phyloP scores from a whole-genome alignment of 2,888 invertebrate genomes.

The Cosmopolites sordidus region DNA sequence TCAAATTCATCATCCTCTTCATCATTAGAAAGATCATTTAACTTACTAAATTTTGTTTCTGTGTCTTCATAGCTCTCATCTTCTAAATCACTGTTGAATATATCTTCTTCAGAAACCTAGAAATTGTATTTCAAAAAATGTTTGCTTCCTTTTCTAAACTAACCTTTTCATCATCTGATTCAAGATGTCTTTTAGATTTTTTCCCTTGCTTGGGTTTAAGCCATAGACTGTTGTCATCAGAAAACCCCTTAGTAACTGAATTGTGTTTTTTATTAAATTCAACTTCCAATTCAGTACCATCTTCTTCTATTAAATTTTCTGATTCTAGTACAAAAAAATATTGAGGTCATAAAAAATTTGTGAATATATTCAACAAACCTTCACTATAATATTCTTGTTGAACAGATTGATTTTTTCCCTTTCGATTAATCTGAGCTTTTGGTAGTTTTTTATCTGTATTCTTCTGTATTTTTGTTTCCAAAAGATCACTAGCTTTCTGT shows the following conservation, averaged over 20 bases:
- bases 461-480: conserved; percentile 37
- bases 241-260: conserved; percentile 51
- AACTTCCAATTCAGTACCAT: conserved; percentile 37
- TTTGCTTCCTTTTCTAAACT: too few species aligned
- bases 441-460: conserved; percentile 34
- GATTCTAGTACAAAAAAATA: background rate
- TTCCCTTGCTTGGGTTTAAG: conserved; percentile 54
- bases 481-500: conserved; percentile 33
- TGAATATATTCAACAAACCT: conserved; percentile 7
- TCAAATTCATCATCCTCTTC: conserved; percentile 16
- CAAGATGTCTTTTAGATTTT: conserved; percentile 27
- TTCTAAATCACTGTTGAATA: background rate
- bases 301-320: conserved; percentile 23
- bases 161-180: too few species aligned
- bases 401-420: conserved; percentile 15
- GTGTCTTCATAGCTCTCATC: conserved; percentile 28
- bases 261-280: conserved; percentile 14
- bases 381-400: conserved; percentile 25
- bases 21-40: conserved; percentile 20
- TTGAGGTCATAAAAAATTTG: conserved; percentile 31
- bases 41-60: conserved; percentile 25
- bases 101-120: background rate
- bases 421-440: background rate
- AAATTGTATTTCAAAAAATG: conserved; percentile 62
- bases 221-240: conserved; percentile 71